phyloP scores from a whole-genome alignment of 2,888 invertebrate genomes.

The Erebia epiphron region DNA sequence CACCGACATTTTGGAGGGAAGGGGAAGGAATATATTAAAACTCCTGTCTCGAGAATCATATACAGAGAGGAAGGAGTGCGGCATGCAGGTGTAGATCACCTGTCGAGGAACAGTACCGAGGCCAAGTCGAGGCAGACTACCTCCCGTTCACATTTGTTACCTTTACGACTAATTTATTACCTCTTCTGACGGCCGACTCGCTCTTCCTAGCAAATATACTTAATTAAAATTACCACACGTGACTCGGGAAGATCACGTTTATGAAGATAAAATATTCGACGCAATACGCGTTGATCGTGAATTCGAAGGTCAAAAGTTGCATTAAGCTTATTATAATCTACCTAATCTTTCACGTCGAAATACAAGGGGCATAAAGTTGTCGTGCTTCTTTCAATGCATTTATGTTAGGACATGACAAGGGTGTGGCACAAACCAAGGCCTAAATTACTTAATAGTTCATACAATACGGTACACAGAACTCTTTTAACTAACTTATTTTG shows the following conservation, averaged over 20 bases:
- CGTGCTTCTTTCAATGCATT: no score
- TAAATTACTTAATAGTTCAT: no score
- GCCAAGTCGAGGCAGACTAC: conserved; percentile 32
- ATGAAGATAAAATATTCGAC: conserved; percentile 54
- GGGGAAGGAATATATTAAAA: conserved; percentile 45
- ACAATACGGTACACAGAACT: no score
- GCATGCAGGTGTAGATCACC: conserved; percentile 64
- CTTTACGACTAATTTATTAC: conserved; percentile 71
- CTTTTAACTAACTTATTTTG: no score
- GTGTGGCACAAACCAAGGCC: no score
- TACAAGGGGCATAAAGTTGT: no score
- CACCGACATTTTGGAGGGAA: conserved; percentile 27
- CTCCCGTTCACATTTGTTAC: conserved; percentile 67
- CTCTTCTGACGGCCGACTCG: conserved; percentile 53
- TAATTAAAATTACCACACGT: conserved; percentile 79
- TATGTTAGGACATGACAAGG: no score
- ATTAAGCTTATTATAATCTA: background rate
- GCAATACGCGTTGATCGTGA: conserved; percentile 34
- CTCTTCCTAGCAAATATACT: conserved; percentile 72
- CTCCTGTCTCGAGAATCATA: conserved; percentile 50
- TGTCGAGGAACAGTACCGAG: conserved; percentile 46
- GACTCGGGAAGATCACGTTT: conserved; percentile 56
- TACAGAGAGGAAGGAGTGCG: conserved; percentile 60
- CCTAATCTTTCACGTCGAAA: no score
- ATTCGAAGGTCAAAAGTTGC: background rate